Evolutionary conservation across 2,113 vertebrate species (phyloP), one percentile per base, ranked within the genome.

Genomic region (Aleadryas rufinucha): DNA sequence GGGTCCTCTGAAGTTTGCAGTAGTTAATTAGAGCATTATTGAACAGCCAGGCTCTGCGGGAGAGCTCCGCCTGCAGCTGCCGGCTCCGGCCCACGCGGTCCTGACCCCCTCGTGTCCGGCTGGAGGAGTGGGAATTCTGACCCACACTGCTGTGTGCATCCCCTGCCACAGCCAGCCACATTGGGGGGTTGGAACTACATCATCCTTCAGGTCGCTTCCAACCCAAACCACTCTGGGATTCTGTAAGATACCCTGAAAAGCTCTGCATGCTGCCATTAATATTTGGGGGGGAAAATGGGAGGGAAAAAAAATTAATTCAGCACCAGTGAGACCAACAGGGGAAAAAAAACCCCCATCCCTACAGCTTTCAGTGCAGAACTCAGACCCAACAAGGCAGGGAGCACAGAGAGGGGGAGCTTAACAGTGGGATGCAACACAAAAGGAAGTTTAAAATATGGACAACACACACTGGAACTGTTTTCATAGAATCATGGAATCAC

Each of bases 21-120:
- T 86, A 93, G 98, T 98, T 98, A 98, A 98, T 98, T 98, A 98
- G 96, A 97, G 89, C 94, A 83, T 98, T 97, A 98, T 92, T 90
- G 97, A 98, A 63, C 91, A 91, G 90, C 65, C 94, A 81, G 86
- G 90, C 96, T 97, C 50, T 16, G 89, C 31, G 90, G 86, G 74
- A 53, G 59, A 85, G 94, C 79, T 95, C 75, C 24, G 12, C 77
- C 2, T 22, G 91, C 54, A 49, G 93, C 65, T 57, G 52, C 89
- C 24, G 71, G 24, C 72, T 84, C 63, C 2, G 33, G 79, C 83
- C 82, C 45, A 5, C 7, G 3, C 18, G 5, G 61, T 71, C 89
- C 89, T 37, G 82, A 71, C 68, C 64, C 26, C 2, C 52, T 23
- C 0, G 3, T 23, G 39, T 28, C 39, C 1, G 1, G 44, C 42